Base-by-base conservation (phyloP, 2,888 invertebrate species). In the Drosophila multiciliata region DNA sequence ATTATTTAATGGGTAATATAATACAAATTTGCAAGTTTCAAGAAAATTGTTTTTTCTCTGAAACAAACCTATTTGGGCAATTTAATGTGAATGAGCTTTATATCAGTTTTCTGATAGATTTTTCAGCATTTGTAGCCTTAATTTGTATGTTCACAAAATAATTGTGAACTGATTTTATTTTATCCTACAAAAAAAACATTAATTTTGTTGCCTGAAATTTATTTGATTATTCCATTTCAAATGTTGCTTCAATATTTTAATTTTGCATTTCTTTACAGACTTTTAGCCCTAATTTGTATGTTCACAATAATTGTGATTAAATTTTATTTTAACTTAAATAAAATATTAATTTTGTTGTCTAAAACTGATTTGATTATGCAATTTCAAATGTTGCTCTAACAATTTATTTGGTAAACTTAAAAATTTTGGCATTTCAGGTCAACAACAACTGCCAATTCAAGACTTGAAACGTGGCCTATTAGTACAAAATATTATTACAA, bases 1-100 rank as follows among this genome's bases (percentile, higher is more conserved):
- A 61, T 20, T 32, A 32, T 61, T 58, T 61, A 61, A 61, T 58
- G 61, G 59, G 1, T 23, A 55, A 17, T 61, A 32, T 32, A 57
- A 57, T 20, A 15, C 53, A 1, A 35, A 53, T 54, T 38, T 26
- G 33, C 33, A 4, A 33, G 15, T 15, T 20, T 9, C 20, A 33
- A 52, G 12, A 42, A 45, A 1, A 15, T 45, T 1, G 8, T 15
- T 15, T 7, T n/a, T 6, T 26, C 26, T 3, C 17, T 26, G 11
- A 26, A 23, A 45, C 15, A 45, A 15, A 45, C 9, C 9, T 40
- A 11, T 45, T 45, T 23, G 1, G 20, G 45, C 20, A 23, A 45
- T 45, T 15, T 15, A 23, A 15, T 4, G 15, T 1, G 8, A 26
- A 8, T 23, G 23, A 23, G 4, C 23, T 45, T 15, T 23, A 2